Evolutionary conservation across 1,140 invertebrate genomes (phyloP).

Genomic region (Ceratina calcarata): DNA sequence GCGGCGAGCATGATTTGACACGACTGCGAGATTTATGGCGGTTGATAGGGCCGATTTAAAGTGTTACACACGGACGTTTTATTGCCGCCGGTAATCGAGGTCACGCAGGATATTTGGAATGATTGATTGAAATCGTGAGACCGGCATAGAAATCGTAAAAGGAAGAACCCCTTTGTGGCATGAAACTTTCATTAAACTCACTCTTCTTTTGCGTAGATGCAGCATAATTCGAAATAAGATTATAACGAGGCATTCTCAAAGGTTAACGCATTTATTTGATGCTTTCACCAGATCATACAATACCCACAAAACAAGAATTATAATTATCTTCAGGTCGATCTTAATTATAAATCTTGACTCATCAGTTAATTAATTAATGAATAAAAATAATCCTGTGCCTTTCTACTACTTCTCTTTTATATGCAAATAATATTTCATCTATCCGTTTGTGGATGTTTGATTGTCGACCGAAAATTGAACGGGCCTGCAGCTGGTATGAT

Average conservation of each 20-base stretch:
- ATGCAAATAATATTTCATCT: no score
- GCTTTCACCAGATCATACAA: no score
- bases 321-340: no score
- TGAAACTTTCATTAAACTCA: constrained; percentile 1
- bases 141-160: not conserved
- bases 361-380: no score
- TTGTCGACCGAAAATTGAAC: not conserved
- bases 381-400: no score
- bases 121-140: constrained; percentile 8
- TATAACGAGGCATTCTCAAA: not conserved
- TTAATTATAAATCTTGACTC: no score
- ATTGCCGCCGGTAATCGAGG: constrained; percentile 15
- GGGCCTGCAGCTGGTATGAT: not conserved
- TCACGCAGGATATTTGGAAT: not conserved
- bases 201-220: not conserved
- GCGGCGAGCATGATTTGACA: not conserved
- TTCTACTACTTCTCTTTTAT: no score
- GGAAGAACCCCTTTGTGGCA: not conserved
- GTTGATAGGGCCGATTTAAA: not conserved
- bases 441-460: no score
- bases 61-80: constrained; percentile 10
- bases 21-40: constrained; percentile 1
- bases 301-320: no score
- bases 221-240: not conserved
- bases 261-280: no score